Evolutionary conservation across 1,140 invertebrate species (phyloP).

Genomic region (Microvelia longipes): DNA sequence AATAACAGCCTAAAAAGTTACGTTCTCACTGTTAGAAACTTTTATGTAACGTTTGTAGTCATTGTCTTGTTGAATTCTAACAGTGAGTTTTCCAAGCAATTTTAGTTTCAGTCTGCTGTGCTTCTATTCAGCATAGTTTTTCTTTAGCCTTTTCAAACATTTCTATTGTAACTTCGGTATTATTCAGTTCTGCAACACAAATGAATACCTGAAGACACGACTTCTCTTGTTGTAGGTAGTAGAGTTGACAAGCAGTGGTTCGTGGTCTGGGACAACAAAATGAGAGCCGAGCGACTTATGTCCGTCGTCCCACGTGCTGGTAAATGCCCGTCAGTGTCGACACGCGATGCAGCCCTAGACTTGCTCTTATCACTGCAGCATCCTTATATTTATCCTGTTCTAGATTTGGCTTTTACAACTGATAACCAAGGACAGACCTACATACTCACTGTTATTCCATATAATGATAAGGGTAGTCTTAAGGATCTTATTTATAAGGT

Average conservation of each 20-base stretch:
- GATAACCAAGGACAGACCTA: conserved; percentile 35
- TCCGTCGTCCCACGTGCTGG: conserved; percentile 52
- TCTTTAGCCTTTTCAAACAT: no score
- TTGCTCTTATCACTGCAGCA: conserved; percentile 73
- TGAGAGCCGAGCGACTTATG: conserved; percentile 67
- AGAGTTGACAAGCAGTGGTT: conserved; percentile 79
- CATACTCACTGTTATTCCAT: conserved; percentile 59
- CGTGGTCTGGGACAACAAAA: conserved; percentile 56
- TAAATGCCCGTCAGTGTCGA: conserved; percentile 38
- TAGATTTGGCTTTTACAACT: conserved; percentile 55
- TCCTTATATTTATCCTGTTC: conserved; percentile 76
- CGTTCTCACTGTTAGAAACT: no score
- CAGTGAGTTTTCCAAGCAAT: no score
- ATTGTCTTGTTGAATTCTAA: no score
- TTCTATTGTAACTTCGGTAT: no score
- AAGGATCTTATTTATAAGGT: conserved; percentile 82
- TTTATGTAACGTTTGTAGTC: no score
- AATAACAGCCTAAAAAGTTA: no score
- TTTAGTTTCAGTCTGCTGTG: no score
- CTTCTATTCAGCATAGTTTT: no score
- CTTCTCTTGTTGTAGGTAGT: conserved; percentile 50
- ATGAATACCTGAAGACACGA: no score
- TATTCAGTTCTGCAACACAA: no score
- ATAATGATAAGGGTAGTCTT: conserved; percentile 65
- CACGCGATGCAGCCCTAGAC: conserved; percentile 51